These are phyloP conservation scores for Clitarchus hookeri DNA, from an alignment of 2,888 invertebrate species.

Conservation along the genomic window DNA sequence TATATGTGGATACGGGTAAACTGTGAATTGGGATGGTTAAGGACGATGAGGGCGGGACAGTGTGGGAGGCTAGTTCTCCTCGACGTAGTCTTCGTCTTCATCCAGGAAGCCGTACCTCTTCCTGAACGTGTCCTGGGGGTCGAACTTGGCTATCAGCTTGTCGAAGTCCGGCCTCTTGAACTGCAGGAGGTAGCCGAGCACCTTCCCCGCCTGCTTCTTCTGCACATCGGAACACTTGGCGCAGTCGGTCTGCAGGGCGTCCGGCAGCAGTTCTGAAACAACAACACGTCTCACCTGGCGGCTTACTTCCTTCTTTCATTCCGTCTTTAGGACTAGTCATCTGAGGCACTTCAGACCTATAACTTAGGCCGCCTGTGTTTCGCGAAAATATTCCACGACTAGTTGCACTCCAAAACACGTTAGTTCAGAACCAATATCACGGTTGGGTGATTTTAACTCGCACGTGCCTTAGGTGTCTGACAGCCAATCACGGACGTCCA, in stretches of 20 bases:
- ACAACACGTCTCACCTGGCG: neutral
- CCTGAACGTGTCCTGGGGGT: slow-evolving; percentile 42
- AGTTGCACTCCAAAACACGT: too few relatives aligned
- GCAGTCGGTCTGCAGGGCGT: slow-evolving; percentile 47
- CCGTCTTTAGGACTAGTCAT: neutral
- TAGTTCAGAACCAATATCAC: too few relatives aligned
- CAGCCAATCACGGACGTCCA: too few relatives aligned
- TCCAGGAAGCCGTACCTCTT: slow-evolving; percentile 32
- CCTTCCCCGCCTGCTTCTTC: slow-evolving; percentile 45
- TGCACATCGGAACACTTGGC: slow-evolving; percentile 46
- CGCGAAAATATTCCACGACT: too few relatives aligned
- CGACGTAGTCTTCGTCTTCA: slow-evolving; percentile 28
- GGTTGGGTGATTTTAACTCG: too few relatives aligned
- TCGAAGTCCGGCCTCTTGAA: slow-evolving; percentile 42
- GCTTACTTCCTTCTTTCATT: too few relatives aligned
- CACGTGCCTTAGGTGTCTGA: too few relatives aligned
- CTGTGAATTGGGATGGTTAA: too few relatives aligned
- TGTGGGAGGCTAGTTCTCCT: neutral
- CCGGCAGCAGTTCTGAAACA: slow-evolving; percentile 45
- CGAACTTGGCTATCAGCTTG: slow-evolving; percentile 44
- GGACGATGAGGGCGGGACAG: too few relatives aligned
- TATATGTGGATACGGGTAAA: too few relatives aligned
- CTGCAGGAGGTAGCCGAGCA: slow-evolving; percentile 44
- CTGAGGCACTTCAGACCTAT: neutral
- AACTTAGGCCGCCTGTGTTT: too few relatives aligned